phyloP scores from a whole-genome alignment of 2,113 vertebrate genomes.

The Oncorhynchus masou region DNA sequence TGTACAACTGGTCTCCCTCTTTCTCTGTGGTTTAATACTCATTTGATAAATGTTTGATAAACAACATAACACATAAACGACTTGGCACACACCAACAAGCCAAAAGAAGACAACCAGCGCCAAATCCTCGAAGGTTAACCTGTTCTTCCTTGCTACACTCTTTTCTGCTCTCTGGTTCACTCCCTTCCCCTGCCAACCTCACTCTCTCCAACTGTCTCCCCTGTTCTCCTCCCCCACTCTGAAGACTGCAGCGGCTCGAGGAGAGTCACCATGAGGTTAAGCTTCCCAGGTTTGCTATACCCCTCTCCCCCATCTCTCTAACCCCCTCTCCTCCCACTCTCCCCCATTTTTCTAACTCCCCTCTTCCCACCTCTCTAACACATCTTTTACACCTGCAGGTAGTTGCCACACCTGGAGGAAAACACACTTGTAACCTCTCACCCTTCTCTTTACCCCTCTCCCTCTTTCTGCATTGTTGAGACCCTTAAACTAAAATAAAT shows the following conservation, averaged over 20 bases:
- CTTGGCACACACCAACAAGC: neutral
- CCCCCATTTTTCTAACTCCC: neutral
- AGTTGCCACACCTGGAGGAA: conserved; percentile 58
- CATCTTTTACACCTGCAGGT: conserved; percentile 72
- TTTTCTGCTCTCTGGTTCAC: conserved; percentile 27
- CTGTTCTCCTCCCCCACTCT: conserved; percentile 65
- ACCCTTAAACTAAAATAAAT: neutral
- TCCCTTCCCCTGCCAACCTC: conserved; percentile 61
- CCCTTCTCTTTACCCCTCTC: neutral
- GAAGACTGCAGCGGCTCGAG: conserved; percentile 90
- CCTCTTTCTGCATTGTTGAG: neutral
- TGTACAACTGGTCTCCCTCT: neutral
- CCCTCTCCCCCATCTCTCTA: conserved; percentile 57
- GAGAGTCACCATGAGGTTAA: conserved; percentile 84
- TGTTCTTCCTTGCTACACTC: conserved; percentile 34
- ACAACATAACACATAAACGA: no score
- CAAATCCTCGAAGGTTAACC: conserved; percentile 16
- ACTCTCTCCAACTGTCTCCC: conserved; percentile 58
- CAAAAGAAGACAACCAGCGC: neutral
- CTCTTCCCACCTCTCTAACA: conserved; percentile 63
- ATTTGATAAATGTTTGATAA: neutral
- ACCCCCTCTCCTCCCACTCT: neutral
- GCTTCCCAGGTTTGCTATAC: conserved; percentile 86
- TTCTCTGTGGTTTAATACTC: neutral
- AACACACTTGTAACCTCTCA: conserved; percentile 33